A percentile compares a stretch with the other conserved stretches of the same genome.
These are phyloP conservation scores for Numenius phaeopus DNA, from an alignment of 2,797 vertebrate species.

Conservation along the genomic window DNA sequence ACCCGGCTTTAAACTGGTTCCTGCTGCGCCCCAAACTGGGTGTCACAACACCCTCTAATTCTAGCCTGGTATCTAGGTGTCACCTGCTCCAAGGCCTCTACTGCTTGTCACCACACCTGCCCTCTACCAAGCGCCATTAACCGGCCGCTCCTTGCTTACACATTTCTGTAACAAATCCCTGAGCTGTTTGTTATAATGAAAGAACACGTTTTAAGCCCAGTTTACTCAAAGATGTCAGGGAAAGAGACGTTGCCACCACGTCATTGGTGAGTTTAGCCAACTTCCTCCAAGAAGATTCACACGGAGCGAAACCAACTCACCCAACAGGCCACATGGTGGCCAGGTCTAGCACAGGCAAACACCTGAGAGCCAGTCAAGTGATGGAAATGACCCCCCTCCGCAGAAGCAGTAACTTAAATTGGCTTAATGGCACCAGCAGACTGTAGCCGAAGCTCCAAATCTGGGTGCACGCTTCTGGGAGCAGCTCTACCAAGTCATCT, in stretches of 20 bases:
- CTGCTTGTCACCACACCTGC: neutral
- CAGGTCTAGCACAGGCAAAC: neutral
- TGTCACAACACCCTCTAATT: neutral
- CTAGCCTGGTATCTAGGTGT: neutral
- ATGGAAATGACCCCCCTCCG: neutral
- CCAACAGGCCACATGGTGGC: neutral
- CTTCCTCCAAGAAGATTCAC: neutral
- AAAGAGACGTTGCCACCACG: neutral
- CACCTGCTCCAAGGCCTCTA: neutral
- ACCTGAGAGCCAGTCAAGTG: accelerated
- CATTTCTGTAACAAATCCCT: neutral
- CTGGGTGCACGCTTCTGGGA: neutral
- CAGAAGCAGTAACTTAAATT: neutral
- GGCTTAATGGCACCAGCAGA: neutral
- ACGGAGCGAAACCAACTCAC: neutral
- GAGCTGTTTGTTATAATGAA: neutral
- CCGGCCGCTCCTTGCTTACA: neutral
- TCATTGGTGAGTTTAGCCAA: neutral
- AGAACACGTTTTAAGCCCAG: neutral
- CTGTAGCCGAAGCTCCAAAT: neutral
- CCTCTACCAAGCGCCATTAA: neutral
- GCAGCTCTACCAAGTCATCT: neutral
- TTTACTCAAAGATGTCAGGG: neutral
- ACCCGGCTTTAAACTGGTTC: neutral
- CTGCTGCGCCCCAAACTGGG: neutral